phyloP scores from a whole-genome alignment of 2,797 vertebrate species.

The Monodelphis domestica region DNA sequence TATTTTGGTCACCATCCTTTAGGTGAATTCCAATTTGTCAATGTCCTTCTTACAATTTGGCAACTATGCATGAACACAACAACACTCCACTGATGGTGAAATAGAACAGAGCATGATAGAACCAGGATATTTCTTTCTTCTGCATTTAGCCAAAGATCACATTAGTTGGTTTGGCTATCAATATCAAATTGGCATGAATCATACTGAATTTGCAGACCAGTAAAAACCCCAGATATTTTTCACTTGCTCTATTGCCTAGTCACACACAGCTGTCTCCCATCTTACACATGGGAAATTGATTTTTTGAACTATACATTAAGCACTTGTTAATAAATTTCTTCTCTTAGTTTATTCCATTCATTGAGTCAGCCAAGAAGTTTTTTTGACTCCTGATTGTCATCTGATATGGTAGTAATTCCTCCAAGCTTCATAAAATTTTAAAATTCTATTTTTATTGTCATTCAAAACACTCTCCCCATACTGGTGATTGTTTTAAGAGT shows the following conservation, averaged over 20 bases:
- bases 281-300: not conserved
- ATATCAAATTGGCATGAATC: not conserved
- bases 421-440: not conserved
- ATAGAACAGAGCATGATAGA: not conserved
- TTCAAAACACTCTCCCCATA: too few relatives aligned
- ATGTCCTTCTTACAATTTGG: not conserved
- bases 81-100: not conserved
- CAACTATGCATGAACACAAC: not conserved
- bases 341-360: not conserved
- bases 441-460: too few relatives aligned
- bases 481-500: too few relatives aligned
- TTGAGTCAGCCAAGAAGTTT: not conserved
- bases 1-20: not conserved
- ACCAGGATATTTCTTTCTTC: not conserved
- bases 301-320: not conserved
- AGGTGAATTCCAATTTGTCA: not conserved
- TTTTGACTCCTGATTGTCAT: not conserved
- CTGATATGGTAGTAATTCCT: not conserved
- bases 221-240: not conserved
- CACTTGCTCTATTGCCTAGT: not conserved
- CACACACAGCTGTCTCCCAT: not conserved
- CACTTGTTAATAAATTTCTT: not conserved
- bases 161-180: not conserved
- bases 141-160: not conserved
- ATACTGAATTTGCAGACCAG: not conserved